Evolutionary conservation across 2,113 vertebrate genomes (phyloP).

Genomic region (Triplophysa tibetana): DNA sequence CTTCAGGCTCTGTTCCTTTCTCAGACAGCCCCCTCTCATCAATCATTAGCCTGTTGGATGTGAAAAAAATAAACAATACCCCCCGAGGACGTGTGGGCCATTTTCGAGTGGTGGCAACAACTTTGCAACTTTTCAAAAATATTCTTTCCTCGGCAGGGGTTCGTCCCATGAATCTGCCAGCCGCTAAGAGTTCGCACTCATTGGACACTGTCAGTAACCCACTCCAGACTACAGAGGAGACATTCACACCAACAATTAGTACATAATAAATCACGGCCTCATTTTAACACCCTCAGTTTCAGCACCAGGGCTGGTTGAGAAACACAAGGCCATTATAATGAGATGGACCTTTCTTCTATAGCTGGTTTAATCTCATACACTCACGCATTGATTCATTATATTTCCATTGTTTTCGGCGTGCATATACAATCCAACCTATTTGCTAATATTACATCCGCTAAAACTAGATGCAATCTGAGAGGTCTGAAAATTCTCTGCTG

Average conservation of each 20-base stretch:
- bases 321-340: slow-evolving; percentile 19
- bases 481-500: background rate
- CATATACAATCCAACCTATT: background rate
- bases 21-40: slow-evolving; percentile 57
- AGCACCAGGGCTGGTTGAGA: slow-evolving; percentile 39
- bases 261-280: slow-evolving; percentile 74
- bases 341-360: slow-evolving; percentile 7
- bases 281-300: slow-evolving; percentile 72
- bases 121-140: slow-evolving; percentile 75
- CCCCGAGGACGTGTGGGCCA: slow-evolving; percentile 63
- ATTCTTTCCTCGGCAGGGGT: slow-evolving; percentile 62
- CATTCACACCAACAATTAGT: slow-evolving; percentile 79
- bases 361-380: background rate
- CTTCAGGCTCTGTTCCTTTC: slow-evolving; percentile 41
- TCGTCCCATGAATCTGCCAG: slow-evolving; percentile 67
- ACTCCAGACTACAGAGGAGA: slow-evolving; percentile 67
- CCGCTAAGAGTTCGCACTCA: slow-evolving; percentile 80
- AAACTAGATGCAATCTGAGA: background rate
- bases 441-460: background rate
- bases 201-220: slow-evolving; percentile 73
- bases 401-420: background rate
- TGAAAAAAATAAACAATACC: slow-evolving; percentile 68
- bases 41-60: slow-evolving; percentile 75
- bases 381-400: background rate
- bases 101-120: slow-evolving; percentile 75